Base-by-base conservation (phyloP, 1,140 invertebrate species). In the Melanaphis sacchari region DNA sequence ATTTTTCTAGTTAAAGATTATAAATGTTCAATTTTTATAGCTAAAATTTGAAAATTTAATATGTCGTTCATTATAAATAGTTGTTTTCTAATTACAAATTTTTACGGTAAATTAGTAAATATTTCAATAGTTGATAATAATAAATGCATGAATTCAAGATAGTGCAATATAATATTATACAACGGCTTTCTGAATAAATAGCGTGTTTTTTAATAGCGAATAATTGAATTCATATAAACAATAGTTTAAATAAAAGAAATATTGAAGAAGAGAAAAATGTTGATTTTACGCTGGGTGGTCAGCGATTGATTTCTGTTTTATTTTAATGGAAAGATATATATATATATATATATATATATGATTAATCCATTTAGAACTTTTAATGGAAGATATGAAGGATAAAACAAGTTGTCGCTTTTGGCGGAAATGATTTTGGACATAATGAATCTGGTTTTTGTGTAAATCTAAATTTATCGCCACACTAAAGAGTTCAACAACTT, bases 401-500 rank as follows among this genome's bases (percentile, higher is more conserved):
- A 66, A 88, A 46, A 88, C 85, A 43, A 88, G 26, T 46, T 22
- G 18, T 49, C 36, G 31, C 46, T n/a, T 88, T 88, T n/a, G n/a
- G 85, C 31, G 18, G 38, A 88, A n/a, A 46, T 24, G 36, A 41
- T 88, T 21, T 43, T 36, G 2, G 85, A 49, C 43, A 88, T 36
- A 88, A 49, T 49, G 85, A 49, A 49, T 88, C 43, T 88, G 85
- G 43, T 88, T 88, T 88, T n/a, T 46, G 31, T 88, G 85, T n/a
- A 22, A 46, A n/a, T 88, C 24, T 36, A 85, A 43, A 43, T 87
- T 87, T 87, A 87, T 87, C 18, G 2, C 84, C 21, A 87, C 22
- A 87, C 41, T 87, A 46, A 88, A 88, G 85, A 46, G 43, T 88
- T 88, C 41, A 88, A 88, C 85, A 88, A 88, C 85, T 88, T n/a